Evolutionary conservation across 2,113 vertebrate species (phyloP), one percentile per base, ranked within the genome.

Genomic region (Rhinogobius similis): DNA sequence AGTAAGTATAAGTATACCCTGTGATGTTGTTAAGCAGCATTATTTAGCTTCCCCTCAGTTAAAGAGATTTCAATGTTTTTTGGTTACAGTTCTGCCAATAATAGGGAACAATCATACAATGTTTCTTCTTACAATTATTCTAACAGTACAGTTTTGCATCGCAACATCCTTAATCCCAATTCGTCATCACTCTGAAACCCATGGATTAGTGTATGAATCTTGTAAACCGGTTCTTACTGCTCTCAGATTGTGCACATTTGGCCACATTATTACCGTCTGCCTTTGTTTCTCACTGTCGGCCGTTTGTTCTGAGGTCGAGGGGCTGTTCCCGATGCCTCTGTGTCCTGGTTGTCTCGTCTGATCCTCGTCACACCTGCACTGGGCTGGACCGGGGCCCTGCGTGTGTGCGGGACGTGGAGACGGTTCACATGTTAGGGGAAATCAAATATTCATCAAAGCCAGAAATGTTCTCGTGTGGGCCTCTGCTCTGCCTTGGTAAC

Each of bases 361-460:
- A 50, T 85, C 12, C 13, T 46, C 77, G 71, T 83, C 76, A 65
- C 68, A 77, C 70, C 73, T 58, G 12, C 79, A 69, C 62, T 41
- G 73, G 32, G 62, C 63, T 76, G 79, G 77, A 78, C 65, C 59
- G 43, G 59, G 3, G 59, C 5, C 44, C 0, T 46, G 23, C 29
- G 67, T 68, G 67, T 67, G 58, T 56, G 52, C 23, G 52, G 36
- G 26, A 36, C 20, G 18, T 10, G 32, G 61, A 75, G 56, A 73
- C 62, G 21, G 75, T 81, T 80, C 76, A 62, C 61, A 65, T 74
- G 75, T 62, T 62, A 74, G 48, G 36, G 3, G 38, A 46, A 38
- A 77, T 90, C 0, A 88, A 88, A 86, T 86, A 84, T 90, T 88
- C 1, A 88, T 82, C 0, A 1, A 2, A 44, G 23, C 4, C 55